Conservation (phyloP, 1,140 invertebrate species). For the Ceratina australensis region DNA sequence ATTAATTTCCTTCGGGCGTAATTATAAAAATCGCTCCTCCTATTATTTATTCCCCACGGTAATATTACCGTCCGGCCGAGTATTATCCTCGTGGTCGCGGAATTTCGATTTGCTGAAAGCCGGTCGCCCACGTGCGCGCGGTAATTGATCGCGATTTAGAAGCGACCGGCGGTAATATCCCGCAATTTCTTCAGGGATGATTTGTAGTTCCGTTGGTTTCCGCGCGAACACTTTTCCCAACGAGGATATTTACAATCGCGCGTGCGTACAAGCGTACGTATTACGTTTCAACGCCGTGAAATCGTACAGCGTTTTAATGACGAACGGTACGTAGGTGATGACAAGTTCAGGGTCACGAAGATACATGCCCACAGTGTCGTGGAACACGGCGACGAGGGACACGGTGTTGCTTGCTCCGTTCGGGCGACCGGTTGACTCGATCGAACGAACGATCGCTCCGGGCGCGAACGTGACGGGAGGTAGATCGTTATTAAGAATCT, state of each 20-base stretch:
- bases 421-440: slow-evolving; percentile 19
- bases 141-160: slow-evolving; percentile 49
- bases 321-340: neutral
- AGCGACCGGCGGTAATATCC: slow-evolving; percentile 27
- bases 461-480: slow-evolving; percentile 46
- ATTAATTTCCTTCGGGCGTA: neutral
- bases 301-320: neutral
- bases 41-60: neutral
- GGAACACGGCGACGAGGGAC: slow-evolving; percentile 13
- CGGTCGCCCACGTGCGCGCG: slow-evolving; percentile 1
- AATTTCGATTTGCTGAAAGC: slow-evolving; percentile 40
- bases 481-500: slow-evolving; percentile 61
- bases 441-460: slow-evolving; percentile 49
- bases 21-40: neutral
- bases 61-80: neutral
- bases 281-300: neutral
- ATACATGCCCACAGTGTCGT: neutral
- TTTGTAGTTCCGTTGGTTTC: slow-evolving; percentile 1
- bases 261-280: neutral
- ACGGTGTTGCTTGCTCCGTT: slow-evolving; percentile 10
- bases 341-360: slow-evolving; percentile 17
- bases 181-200: slow-evolving; percentile 26
- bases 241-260: slow-evolving; percentile 2
- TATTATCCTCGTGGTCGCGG: slow-evolving; percentile 18
- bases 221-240: slow-evolving; percentile 9